A percentile compares a stretch with the other conserved stretches of the same genome.
Evolutionary conservation across 2,888 invertebrate genomes (phyloP).

Genomic region (Caenorhabditis sp.): DNA sequence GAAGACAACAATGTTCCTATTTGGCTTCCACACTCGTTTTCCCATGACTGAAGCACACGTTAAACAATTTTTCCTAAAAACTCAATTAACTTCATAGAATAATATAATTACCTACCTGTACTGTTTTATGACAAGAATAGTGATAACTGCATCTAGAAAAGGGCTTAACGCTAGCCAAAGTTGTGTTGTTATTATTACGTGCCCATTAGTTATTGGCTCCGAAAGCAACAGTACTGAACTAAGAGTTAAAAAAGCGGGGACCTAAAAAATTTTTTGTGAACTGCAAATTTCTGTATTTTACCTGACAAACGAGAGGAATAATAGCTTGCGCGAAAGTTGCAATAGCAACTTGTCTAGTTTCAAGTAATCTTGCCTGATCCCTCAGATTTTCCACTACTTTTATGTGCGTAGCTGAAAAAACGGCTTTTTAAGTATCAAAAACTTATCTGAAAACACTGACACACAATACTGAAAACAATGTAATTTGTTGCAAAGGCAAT

Average conservation of each 20-base stretch:
- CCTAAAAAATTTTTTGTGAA: slow-evolving; percentile 55
- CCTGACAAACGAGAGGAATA: slow-evolving; percentile 73
- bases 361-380: slow-evolving; percentile 68
- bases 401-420: slow-evolving; percentile 68
- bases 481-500: slow-evolving; percentile 71
- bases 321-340: slow-evolving; percentile 74
- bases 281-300: slow-evolving; percentile 8
- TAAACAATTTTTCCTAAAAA: slow-evolving; percentile 57
- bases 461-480: slow-evolving; percentile 71
- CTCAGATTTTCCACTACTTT: slow-evolving; percentile 69
- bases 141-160: slow-evolving; percentile 70
- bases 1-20: slow-evolving; percentile 21
- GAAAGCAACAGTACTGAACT: slow-evolving; percentile 68
- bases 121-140: slow-evolving; percentile 72
- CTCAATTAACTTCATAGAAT: background rate
- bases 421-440: background rate
- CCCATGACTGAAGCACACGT: slow-evolving; percentile 46
- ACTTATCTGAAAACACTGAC: slow-evolving; percentile 45
- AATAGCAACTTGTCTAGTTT: slow-evolving; percentile 74
- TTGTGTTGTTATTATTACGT: slow-evolving; percentile 69
- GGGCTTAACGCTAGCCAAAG: slow-evolving; percentile 71
- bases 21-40: slow-evolving; percentile 46
- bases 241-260: slow-evolving; percentile 72
- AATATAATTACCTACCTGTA: slow-evolving; percentile 66
- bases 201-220: slow-evolving; percentile 66